phyloP scores from a whole-genome alignment of 1,140 invertebrate species.

The Macrobrachium nipponense region DNA sequence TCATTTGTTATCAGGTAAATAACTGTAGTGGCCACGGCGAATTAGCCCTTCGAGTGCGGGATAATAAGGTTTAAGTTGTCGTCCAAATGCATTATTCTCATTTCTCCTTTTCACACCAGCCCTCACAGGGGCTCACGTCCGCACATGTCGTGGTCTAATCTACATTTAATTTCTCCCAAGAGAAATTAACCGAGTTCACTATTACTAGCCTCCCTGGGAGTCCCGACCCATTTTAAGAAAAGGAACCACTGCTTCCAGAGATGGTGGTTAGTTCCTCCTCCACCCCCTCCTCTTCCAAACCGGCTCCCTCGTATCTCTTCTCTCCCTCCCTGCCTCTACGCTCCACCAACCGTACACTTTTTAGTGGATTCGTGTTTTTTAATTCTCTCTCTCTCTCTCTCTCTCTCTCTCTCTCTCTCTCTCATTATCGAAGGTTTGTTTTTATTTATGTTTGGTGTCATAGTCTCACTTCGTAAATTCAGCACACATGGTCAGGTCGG shows the following conservation, averaged over 20 bases:
- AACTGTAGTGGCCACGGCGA: conserved; percentile 1
- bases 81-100: conserved; percentile 23
- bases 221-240: conserved; percentile 3
- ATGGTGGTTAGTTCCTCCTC: background rate
- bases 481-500: no score
- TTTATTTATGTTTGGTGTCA: background rate
- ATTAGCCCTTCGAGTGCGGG: conserved; percentile 12
- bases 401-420: no score
- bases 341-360: background rate
- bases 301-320: background rate
- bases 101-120: conserved; percentile 37
- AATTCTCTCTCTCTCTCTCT: no score
- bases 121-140: conserved; percentile 34
- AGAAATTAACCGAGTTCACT: conserved; percentile 48
- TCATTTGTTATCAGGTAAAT: background rate
- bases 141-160: conserved; percentile 47
- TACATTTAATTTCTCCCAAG: conserved; percentile 53
- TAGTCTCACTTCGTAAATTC: no score
- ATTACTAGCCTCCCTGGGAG: conserved; percentile 33
- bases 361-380: no score
- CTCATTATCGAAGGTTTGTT: background rate
- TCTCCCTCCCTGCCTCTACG: background rate
- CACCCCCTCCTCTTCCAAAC: background rate
- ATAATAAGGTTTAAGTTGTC: conserved; percentile 27
- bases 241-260: conserved; percentile 1